Evolutionary conservation across 1,140 invertebrate species (phyloP).

Genomic region (Apocrypta bakeri): DNA sequence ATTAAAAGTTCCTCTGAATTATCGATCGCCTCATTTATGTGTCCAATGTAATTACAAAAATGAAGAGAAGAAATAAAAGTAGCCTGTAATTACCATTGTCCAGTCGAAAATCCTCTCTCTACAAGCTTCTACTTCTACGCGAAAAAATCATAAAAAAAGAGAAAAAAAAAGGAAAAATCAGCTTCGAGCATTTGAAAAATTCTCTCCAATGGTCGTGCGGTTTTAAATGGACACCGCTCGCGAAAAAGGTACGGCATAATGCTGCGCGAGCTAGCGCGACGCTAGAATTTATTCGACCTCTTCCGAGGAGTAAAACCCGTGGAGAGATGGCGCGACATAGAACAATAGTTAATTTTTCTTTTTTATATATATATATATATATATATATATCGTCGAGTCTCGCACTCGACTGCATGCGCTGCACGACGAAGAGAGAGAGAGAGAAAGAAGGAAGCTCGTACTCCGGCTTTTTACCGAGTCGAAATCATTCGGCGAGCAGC

Average conservation of each 20-base stretch:
- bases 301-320: not conserved
- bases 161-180: not conserved
- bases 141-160: no score
- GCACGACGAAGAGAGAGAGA: not conserved
- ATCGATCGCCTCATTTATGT: no score
- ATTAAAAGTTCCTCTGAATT: no score
- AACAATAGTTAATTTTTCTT: constrained; percentile 39
- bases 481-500: constrained; percentile 37
- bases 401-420: not conserved
- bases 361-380: no score
- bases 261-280: not conserved
- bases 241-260: not conserved
- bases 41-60: no score
- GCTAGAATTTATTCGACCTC: constrained; percentile 29
- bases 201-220: not conserved
- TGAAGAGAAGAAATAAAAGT: no score
- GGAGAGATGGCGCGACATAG: not conserved
- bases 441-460: constrained; percentile 3
- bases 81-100: no score
- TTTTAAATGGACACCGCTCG: not conserved
- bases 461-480: constrained; percentile 19
- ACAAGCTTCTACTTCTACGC: not conserved
- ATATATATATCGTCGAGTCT: not conserved
- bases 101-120: not conserved
- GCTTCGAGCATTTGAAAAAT: not conserved